Evolutionary conservation across 2,113 vertebrate species (phyloP).

Genomic region (Litocranius walleri): DNA sequence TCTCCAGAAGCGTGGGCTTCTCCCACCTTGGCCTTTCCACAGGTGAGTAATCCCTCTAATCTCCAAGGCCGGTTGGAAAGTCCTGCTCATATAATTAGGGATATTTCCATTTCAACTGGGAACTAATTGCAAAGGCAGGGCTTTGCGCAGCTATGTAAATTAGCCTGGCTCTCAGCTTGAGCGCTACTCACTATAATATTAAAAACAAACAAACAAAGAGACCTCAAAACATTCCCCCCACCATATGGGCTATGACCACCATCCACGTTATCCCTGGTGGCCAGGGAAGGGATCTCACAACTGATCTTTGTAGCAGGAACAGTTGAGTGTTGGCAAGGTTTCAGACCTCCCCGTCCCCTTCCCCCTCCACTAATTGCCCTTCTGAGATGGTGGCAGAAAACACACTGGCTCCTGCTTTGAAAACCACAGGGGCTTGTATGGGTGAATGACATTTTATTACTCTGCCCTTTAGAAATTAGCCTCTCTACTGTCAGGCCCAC

Average conservation of each 20-base stretch:
- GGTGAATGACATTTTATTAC: conserved; percentile 41
- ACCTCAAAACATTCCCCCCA: not conserved
- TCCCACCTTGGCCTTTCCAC: not conserved
- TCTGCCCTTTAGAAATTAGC: conserved; percentile 7
- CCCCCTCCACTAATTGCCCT: not conserved
- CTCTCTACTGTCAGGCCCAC: not conserved
- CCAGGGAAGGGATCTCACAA: not conserved
- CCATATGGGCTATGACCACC: not conserved
- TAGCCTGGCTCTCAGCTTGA: not conserved
- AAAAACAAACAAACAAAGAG: conserved; percentile 6
- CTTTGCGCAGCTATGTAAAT: not conserved
- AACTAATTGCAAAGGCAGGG: not conserved
- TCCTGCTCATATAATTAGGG: not conserved
- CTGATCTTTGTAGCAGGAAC: not conserved
- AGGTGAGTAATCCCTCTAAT: not conserved
- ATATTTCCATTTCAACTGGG: not conserved
- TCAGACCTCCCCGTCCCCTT: not conserved
- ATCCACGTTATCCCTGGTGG: not conserved
- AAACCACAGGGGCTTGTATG: conserved; percentile 8
- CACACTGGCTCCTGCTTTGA: not conserved
- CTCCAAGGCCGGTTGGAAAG: not conserved
- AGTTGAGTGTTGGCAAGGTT: not conserved
- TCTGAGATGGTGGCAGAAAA: conserved; percentile 27
- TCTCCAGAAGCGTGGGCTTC: not conserved
- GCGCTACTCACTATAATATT: not conserved